Evolutionary conservation across 23 tunicate species (phyloP).

Genomic region (Styela clava): DNA sequence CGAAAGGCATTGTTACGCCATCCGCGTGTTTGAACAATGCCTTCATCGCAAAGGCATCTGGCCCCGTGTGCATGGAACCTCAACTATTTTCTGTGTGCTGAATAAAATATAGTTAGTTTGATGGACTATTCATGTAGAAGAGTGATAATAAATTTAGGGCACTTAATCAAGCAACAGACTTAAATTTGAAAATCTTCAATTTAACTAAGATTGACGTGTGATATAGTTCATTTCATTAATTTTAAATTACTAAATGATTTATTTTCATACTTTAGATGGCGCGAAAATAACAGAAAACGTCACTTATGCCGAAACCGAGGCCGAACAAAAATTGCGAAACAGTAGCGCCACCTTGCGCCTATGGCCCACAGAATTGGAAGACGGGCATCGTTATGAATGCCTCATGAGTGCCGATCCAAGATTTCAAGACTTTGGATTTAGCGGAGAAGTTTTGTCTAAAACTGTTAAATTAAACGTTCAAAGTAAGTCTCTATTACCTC

Average conservation of each 20-base stretch:
- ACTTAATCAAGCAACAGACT: no score
- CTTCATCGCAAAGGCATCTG: background rate
- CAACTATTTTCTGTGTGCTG: no score
- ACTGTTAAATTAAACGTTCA: conserved; percentile 44
- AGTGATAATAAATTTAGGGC: no score
- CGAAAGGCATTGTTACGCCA: background rate
- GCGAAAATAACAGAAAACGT: conserved; percentile 35
- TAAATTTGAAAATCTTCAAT: no score
- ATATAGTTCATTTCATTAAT: no score
- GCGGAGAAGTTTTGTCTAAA: conserved; percentile 2
- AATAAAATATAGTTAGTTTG: no score
- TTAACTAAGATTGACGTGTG: no score
- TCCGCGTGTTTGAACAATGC: background rate
- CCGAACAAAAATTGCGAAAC: conserved; percentile 40
- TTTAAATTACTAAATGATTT: no score
- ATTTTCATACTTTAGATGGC: conserved; percentile 25
- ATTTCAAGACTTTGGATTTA: background rate
- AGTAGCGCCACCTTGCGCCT: conserved; percentile 75
- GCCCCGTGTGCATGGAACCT: no score
- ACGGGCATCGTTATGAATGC: conserved; percentile 53
- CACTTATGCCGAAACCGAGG: conserved; percentile 21
- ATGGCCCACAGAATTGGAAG: conserved; percentile 53
- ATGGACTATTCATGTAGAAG: no score
- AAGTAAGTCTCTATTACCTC: conserved; percentile 22
- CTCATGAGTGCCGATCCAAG: conserved; percentile 63